These are phyloP conservation scores for Heliopora coerulea DNA, from an alignment of 92 coral and sea anemone species.

Conservation along the genomic window DNA sequence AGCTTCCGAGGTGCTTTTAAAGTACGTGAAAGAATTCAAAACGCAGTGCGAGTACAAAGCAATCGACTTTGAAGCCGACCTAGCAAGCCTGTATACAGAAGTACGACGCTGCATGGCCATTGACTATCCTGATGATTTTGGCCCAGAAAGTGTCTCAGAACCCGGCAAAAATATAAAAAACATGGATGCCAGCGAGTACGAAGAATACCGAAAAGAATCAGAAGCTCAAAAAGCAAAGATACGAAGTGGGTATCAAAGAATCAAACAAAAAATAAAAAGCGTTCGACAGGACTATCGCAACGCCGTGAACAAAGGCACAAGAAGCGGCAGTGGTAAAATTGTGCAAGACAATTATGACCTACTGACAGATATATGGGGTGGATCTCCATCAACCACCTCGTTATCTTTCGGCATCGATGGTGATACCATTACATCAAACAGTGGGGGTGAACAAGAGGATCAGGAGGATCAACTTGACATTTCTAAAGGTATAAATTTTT, in stretches of 20 bases:
- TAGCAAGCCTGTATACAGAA: conserved; percentile 37
- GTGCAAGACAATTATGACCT: conserved; percentile 5
- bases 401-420: conserved; percentile 36
- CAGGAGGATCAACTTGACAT: background rate
- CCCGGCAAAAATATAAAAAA: conserved; percentile 43
- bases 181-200: conserved; percentile 36
- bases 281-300: conserved; percentile 37
- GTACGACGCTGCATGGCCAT: conserved; percentile 28
- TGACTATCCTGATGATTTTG: conserved; percentile 31
- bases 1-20: conserved; percentile 22
- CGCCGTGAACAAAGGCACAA: conserved; percentile 30
- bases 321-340: conserved; percentile 41
- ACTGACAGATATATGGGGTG: conserved; percentile 34
- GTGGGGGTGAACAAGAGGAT: no score
- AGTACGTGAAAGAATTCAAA: conserved; percentile 39
- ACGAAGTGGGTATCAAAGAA: conserved; percentile 34
- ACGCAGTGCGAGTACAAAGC: conserved; percentile 43
- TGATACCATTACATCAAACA: conserved; percentile 2
- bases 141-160: conserved; percentile 19
- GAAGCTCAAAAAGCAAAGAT: conserved; percentile 42
- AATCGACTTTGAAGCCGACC: conserved; percentile 56
- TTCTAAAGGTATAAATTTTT: conserved; percentile 25
- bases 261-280: conserved; percentile 43
- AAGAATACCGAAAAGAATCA: conserved; percentile 21
- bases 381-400: conserved; percentile 36